phyloP scores from a whole-genome alignment of 2,888 invertebrate genomes.

The Criorhina ranunculi region DNA sequence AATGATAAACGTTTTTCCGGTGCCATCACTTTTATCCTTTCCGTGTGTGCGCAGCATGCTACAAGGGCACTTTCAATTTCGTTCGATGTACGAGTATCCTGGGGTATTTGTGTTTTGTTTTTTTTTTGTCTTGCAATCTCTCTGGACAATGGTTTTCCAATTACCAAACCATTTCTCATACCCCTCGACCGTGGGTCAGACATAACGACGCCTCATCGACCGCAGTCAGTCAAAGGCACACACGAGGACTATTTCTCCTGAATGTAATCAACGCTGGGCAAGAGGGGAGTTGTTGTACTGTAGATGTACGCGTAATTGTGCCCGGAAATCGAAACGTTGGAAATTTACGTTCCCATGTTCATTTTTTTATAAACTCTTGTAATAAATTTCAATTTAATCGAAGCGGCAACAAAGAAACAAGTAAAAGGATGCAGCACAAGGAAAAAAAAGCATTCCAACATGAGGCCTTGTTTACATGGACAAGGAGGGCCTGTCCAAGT shows the following conservation, averaged over 20 bases:
- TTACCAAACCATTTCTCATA: slow-evolving; percentile 63
- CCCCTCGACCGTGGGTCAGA: slow-evolving; percentile 66
- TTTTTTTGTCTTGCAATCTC: slow-evolving; percentile 20
- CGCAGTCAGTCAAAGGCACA: slow-evolving; percentile 57
- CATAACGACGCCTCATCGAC: slow-evolving; percentile 70
- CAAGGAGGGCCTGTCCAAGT: slow-evolving; percentile 3
- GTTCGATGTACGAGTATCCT: slow-evolving; percentile 38
- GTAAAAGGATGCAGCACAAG: slow-evolving; percentile 30
- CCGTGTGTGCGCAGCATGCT: not conserved
- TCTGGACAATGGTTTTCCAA: slow-evolving; percentile 72
- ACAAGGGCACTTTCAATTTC: slow-evolving; percentile 72
- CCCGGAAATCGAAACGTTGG: slow-evolving; percentile 55
- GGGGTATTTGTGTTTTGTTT: slow-evolving; percentile 12
- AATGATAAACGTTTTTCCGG: slow-evolving; percentile 74
- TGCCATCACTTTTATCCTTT: slow-evolving; percentile 42
- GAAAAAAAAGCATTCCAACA: slow-evolving; percentile 2
- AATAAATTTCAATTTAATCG: slow-evolving; percentile 74
- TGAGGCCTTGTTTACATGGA: slow-evolving; percentile 41
- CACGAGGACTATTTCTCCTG: not conserved
- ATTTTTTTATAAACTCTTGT: slow-evolving; percentile 58
- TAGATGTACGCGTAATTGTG: slow-evolving; percentile 42
- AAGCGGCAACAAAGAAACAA: slow-evolving; percentile 54
- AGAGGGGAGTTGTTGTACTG: not conserved
- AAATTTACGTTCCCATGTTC: slow-evolving; percentile 54
- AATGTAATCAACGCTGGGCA: slow-evolving; percentile 63